Percentiles rank a stretch among this genome's conserved stretches.
These are phyloP conservation scores for Leucopsar rothschildi DNA, from an alignment of 2,113 vertebrate species.

Conservation along the genomic window DNA sequence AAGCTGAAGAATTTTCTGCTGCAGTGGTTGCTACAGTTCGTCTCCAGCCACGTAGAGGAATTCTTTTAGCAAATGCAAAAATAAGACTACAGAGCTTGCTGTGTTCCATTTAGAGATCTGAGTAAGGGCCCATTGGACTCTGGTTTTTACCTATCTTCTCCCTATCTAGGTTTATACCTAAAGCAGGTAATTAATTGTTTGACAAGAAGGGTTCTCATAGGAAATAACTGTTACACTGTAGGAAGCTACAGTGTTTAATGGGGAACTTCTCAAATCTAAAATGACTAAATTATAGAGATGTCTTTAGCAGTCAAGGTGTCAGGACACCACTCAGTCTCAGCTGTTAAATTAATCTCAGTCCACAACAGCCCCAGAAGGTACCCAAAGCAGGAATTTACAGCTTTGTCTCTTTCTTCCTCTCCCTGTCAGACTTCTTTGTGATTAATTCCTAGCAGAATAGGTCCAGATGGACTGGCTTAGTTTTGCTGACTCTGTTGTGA, in stretches of 20 bases:
- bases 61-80: not conserved
- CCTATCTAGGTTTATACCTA: not conserved
- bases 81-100: not conserved
- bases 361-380: not conserved
- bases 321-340: not conserved
- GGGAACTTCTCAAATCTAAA: not conserved
- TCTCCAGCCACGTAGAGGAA: not conserved
- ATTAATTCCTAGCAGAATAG: not conserved
- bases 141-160: not conserved
- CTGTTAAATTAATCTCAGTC: not conserved
- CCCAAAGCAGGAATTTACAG: not conserved
- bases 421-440: not conserved
- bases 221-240: not conserved
- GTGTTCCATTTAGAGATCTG: not conserved
- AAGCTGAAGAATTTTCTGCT: not conserved
- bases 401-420: not conserved
- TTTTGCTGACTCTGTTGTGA: not conserved
- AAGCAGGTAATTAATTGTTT: not conserved
- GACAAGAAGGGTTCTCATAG: not conserved
- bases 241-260: not conserved
- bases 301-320: not conserved
- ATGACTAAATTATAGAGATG: not conserved
- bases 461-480: not conserved
- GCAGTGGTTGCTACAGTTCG: not conserved
- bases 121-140: not conserved